These are phyloP conservation scores for Nyctibius bracteatus DNA, from an alignment of 2,113 vertebrate species.

Conservation along the genomic window DNA sequence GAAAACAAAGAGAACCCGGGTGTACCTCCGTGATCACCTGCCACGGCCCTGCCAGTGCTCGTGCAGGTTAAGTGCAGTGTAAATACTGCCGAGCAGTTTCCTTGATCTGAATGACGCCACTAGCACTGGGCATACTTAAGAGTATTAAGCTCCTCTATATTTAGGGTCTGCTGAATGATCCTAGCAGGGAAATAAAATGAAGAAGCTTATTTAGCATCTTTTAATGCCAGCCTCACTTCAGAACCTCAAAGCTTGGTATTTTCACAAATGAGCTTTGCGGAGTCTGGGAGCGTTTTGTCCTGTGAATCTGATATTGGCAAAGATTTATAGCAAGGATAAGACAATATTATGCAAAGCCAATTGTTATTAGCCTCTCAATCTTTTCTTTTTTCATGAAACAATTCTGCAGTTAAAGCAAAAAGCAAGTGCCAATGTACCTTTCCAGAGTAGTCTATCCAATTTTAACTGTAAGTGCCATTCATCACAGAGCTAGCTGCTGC, in stretches of 20 bases:
- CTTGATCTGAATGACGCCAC: too few relatives aligned
- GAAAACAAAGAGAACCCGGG: too few relatives aligned
- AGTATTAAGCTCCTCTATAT: too few relatives aligned
- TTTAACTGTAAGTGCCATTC: not conserved
- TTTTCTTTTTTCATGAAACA: not conserved
- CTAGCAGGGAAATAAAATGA: too few relatives aligned
- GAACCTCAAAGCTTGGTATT: not conserved
- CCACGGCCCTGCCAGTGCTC: too few relatives aligned
- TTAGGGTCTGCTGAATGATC: too few relatives aligned
- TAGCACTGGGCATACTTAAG: too few relatives aligned
- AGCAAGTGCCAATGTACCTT: not conserved
- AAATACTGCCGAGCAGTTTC: too few relatives aligned
- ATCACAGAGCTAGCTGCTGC: not conserved
- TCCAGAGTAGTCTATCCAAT: not conserved
- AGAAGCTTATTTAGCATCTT: not conserved
- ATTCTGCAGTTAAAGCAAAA: not conserved
- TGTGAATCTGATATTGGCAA: not conserved
- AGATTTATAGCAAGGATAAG: not conserved
- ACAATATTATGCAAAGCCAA: not conserved
- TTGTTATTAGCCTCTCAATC: not conserved
- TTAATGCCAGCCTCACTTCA: not conserved
- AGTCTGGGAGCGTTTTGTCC: not conserved
- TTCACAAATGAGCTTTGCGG: not conserved
- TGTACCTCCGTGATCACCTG: too few relatives aligned
- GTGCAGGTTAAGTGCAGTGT: too few relatives aligned